Evolutionary conservation across 2,797 vertebrate genomes (phyloP).

Genomic region (Chaetophractus vellerosus): DNA sequence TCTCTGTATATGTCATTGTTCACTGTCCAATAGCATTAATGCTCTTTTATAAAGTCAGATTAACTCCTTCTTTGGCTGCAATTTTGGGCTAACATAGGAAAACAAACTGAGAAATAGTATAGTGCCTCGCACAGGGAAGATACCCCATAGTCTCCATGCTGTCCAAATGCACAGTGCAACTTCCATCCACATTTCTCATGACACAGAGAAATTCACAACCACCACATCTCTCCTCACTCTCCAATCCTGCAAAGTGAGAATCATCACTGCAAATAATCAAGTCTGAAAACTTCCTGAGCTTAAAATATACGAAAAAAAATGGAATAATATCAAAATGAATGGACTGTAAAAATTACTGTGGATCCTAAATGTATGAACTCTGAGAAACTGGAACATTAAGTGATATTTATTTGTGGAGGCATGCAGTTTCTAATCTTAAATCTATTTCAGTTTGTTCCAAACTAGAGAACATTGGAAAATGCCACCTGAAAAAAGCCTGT

Average conservation of each 20-base stretch:
- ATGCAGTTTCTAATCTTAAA: conserved; percentile 72
- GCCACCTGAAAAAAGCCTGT: neutral
- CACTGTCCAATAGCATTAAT: neutral
- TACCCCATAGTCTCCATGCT: neutral
- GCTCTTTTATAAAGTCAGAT: neutral
- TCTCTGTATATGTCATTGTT: neutral
- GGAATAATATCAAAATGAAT: conserved; percentile 48
- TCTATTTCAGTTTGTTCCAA: conserved; percentile 79
- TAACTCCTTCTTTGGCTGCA: neutral
- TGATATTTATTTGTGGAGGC: conserved; percentile 70
- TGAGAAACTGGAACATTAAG: conserved; percentile 59
- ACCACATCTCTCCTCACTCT: neutral
- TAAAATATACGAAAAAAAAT: conserved; percentile 58
- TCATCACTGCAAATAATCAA: neutral
- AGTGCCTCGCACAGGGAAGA: neutral
- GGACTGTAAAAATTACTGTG: neutral
- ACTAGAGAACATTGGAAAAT: conserved; percentile 63
- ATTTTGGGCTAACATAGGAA: neutral
- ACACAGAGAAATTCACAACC: neutral
- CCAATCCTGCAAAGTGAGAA: neutral
- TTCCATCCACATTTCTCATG: accelerated
- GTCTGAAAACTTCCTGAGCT: conserved; percentile 36
- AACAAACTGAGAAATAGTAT: neutral
- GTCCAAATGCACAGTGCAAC: accelerated
- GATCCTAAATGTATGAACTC: neutral